Conservation (phyloP, 2,797 vertebrate species). For the Urosaurus nigricauda region DNA sequence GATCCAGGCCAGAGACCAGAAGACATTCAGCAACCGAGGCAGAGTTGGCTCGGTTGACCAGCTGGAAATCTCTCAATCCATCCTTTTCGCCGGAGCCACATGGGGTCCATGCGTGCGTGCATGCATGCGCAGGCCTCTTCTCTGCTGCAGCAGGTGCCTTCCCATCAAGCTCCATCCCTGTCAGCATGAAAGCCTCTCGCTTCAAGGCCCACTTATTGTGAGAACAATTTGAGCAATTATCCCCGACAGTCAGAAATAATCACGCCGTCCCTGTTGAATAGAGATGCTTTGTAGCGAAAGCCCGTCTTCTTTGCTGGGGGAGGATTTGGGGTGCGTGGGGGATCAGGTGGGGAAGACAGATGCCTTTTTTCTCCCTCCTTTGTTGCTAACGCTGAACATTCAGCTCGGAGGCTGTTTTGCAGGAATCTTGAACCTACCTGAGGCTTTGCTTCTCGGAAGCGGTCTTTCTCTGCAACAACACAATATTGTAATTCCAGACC, state of each 20-base stretch:
- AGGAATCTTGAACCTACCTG: neutral
- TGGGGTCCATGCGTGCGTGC: neutral
- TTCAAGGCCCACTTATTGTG: slow-evolving; percentile 21
- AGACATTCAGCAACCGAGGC: neutral
- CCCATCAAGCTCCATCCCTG: slow-evolving; percentile 17
- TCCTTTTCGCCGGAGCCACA: neutral
- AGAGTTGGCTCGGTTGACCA: no score
- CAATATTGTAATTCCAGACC: no score
- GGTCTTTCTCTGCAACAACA: neutral
- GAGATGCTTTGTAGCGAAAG: neutral
- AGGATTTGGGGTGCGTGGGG: neutral
- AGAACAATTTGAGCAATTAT: slow-evolving; percentile 49
- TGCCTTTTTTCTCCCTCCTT: no score
- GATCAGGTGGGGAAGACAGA: neutral
- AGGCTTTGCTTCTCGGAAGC: neutral
- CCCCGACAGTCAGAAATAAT: slow-evolving; percentile 38
- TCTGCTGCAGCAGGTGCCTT: slow-evolving; percentile 15
- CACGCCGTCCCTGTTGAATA: slow-evolving; percentile 27
- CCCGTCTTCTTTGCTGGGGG: neutral
- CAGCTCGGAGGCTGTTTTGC: neutral
- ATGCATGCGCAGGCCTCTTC: neutral
- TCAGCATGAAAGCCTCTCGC: slow-evolving; percentile 6
- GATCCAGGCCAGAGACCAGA: neutral
- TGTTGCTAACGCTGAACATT: neutral
- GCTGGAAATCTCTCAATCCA: neutral